Conservation (phyloP, 1,140 invertebrate genomes). For the Drosophila kohkoa region DNA sequence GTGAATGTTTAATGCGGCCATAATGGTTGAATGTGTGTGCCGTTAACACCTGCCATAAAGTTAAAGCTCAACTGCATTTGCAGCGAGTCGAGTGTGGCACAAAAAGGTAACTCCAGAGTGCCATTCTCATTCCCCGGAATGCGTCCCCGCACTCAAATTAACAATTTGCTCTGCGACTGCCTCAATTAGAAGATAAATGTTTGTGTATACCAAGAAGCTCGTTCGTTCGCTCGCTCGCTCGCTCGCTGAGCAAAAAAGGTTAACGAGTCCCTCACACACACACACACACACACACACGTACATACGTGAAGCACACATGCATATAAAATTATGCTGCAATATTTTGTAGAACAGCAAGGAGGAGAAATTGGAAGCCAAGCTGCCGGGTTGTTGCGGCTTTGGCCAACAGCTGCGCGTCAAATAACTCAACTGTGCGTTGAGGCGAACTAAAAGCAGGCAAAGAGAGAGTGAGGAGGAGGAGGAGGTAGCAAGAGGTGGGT, state of each 20-base stretch:
- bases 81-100: constrained; percentile 6
- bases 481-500: constrained; percentile 1
- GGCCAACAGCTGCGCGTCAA: constrained; percentile 74
- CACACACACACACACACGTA: constrained; percentile 15
- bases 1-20: constrained; percentile 50
- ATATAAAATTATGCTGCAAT: constrained; percentile 67
- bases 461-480: neutral
- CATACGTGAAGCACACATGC: constrained; percentile 15
- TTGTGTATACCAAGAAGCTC: constrained; percentile 44
- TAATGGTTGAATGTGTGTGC: constrained; percentile 60
- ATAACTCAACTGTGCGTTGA: constrained; percentile 78
- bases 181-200: constrained; percentile 74
- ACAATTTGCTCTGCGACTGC: constrained; percentile 52
- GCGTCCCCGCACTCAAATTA: constrained; percentile 52
- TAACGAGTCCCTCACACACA: constrained; percentile 56
- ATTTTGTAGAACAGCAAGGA: constrained; percentile 53
- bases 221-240: too few species aligned
- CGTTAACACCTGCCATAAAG: constrained; percentile 70
- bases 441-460: constrained; percentile 32
- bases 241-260: constrained; percentile 55
- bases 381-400: constrained; percentile 55
- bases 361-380: neutral
- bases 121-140: constrained; percentile 31
- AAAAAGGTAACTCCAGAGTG: constrained; percentile 6
- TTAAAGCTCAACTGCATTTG: constrained; percentile 58